Percentiles rank a stretch among this genome's conserved stretches.
These are phyloP conservation scores for Coelopa pilipes DNA, from an alignment of 2,888 invertebrate genomes.

Conservation along the genomic window DNA sequence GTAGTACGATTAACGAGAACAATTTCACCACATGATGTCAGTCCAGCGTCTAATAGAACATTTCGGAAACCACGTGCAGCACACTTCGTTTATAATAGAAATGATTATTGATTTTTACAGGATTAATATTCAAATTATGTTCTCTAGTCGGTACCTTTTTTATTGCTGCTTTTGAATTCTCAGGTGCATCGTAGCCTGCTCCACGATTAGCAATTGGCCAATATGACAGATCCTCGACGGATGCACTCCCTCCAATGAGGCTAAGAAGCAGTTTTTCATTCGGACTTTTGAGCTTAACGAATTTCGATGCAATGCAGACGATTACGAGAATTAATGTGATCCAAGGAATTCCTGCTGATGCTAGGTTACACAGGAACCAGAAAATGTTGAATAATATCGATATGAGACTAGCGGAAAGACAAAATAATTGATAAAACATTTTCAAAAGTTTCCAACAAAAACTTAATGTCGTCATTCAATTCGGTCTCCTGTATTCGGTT, in stretches of 20 bases:
- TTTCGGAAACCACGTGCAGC: conserved; percentile 63
- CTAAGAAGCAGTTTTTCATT: conserved; percentile 61
- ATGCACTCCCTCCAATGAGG: conserved; percentile 55
- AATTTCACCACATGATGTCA: conserved; percentile 64
- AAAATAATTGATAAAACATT: conserved; percentile 65
- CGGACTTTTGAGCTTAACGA: conserved; percentile 63
- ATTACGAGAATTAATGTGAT: conserved; percentile 60
- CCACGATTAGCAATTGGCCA: conserved; percentile 66
- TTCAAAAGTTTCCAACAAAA: conserved; percentile 60
- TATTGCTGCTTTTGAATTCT: conserved; percentile 64
- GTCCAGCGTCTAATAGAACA: conserved; percentile 62
- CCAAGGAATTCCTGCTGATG: conserved; percentile 64
- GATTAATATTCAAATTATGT: neutral
- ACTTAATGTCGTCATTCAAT: conserved; percentile 61
- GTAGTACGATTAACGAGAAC: conserved; percentile 61
- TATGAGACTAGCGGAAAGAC: conserved; percentile 59
- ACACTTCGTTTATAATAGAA: conserved; percentile 52
- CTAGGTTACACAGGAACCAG: conserved; percentile 64
- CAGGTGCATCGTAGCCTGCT: conserved; percentile 66
- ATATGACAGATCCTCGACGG: conserved; percentile 61
- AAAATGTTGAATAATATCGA: conserved; percentile 64
- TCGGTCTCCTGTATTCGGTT: neutral
- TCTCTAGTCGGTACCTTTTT: conserved; percentile 57
- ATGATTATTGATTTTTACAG: conserved; percentile 23
- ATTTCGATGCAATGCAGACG: conserved; percentile 64